Conservation (phyloP, 1,140 invertebrate species). For the Oscheius sp. region DNA sequence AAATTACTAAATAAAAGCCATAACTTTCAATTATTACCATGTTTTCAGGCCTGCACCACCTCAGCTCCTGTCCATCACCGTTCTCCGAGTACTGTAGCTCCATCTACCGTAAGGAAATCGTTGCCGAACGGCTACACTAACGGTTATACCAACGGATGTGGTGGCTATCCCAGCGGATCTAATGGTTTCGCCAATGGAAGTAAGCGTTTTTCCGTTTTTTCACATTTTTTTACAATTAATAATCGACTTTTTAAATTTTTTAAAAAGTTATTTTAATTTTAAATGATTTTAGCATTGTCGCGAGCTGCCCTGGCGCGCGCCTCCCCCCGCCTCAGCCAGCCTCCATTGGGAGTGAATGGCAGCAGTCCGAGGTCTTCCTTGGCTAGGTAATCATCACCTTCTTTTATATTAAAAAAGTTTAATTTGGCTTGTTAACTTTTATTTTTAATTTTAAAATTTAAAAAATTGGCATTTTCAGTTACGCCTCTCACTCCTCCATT, state of each 20-base stretch:
- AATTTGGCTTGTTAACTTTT: neutral
- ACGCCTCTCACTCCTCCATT: conserved; percentile 18
- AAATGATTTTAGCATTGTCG: neutral
- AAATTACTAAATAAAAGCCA: no score
- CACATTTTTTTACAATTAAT: no score
- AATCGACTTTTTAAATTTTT: no score
- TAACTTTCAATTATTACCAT: no score
- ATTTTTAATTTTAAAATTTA: conserved; percentile 3
- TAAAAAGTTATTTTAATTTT: no score
- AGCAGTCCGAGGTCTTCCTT: conserved; percentile 8
- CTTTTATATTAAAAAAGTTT: neutral
- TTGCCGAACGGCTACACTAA: conserved; percentile 8
- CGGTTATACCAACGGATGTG: neutral
- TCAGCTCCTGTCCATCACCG: conserved; percentile 7
- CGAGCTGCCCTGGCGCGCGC: neutral
- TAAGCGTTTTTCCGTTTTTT: neutral
- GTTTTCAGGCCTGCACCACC: neutral
- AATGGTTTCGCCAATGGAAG: conserved; percentile 1
- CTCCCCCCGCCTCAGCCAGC: conserved; percentile 1
- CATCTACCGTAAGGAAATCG: neutral
- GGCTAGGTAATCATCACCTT: conserved; percentile 6
- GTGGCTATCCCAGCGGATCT: neutral
- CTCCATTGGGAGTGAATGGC: neutral
- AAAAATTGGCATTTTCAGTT: conserved; percentile 10
- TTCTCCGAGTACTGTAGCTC: neutral